Evolutionary conservation across 2,113 vertebrate species (phyloP).

Genomic region (Platichthys stellatus): DNA sequence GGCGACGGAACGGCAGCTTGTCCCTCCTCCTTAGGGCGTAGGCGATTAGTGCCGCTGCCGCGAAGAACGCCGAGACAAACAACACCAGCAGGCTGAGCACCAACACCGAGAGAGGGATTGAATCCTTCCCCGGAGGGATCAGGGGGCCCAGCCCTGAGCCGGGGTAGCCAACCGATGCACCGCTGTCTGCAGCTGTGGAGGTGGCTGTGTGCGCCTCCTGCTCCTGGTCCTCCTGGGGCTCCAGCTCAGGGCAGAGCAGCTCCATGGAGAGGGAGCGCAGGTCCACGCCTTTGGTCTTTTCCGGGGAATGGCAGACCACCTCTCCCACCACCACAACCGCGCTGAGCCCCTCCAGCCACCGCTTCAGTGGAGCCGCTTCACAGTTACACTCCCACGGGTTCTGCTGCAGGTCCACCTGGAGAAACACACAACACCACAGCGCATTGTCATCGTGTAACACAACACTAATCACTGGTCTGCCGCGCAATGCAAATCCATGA

Average conservation of each 20-base stretch:
- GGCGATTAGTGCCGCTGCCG: constrained; percentile 90
- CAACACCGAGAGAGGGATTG: constrained; percentile 92
- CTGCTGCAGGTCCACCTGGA: constrained; percentile 96
- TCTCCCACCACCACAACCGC: constrained; percentile 94
- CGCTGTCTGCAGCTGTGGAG: constrained; percentile 75
- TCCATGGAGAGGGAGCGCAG: constrained; percentile 90
- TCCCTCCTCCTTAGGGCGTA: constrained; percentile 89
- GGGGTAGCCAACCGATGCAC: constrained; percentile 79
- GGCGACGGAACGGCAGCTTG: constrained; percentile 90
- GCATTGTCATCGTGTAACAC: constrained; percentile 43
- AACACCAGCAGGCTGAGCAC: constrained; percentile 91
- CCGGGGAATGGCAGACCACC: constrained; percentile 91
- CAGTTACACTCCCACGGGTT: constrained; percentile 98
- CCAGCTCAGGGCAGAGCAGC: constrained; percentile 89
- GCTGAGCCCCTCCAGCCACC: constrained; percentile 97
- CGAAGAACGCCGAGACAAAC: constrained; percentile 91
- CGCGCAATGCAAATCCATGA: constrained; percentile 37
- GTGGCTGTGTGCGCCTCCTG: constrained; percentile 69
- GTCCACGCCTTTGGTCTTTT: constrained; percentile 87
- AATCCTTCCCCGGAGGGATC: constrained; percentile 78
- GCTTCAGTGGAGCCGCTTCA: constrained; percentile 92
- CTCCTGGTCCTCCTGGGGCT: constrained; percentile 66
- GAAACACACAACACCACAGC: constrained; percentile 52
- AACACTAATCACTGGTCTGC: constrained; percentile 46
- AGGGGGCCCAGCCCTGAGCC: constrained; percentile 81